phyloP scores from a whole-genome alignment of 2,888 invertebrate species.

The Bimastos eiseni region DNA sequence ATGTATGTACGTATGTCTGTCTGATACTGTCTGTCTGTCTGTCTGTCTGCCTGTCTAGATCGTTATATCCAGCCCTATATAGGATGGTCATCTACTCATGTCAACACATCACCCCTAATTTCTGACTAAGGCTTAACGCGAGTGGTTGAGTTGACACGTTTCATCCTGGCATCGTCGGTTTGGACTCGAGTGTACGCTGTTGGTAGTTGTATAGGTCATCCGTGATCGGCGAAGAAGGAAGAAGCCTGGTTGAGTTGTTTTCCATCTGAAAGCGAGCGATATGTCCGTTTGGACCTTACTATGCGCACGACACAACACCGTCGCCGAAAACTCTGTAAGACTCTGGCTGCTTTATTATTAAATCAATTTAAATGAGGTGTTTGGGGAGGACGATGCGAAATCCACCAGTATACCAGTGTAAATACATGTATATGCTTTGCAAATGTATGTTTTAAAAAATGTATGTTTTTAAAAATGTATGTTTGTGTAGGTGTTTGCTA shows the following conservation, averaged over 20 bases:
- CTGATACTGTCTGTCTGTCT: background rate
- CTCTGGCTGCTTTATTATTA: background rate
- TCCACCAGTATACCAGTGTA: no score
- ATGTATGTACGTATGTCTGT: no score
- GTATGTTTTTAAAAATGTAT: no score
- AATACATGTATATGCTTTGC: no score
- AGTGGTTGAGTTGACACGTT: background rate
- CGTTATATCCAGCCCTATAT: background rate
- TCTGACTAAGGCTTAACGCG: background rate
- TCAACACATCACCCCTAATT: background rate
- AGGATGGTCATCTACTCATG: background rate
- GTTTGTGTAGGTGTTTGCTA: no score
- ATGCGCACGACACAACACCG: background rate
- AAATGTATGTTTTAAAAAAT: no score
- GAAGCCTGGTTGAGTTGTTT: background rate
- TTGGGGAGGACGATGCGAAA: background rate
- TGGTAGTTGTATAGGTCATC: background rate
- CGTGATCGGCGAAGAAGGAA: background rate
- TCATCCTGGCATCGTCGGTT: no score
- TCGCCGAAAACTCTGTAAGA: conserved; percentile 43
- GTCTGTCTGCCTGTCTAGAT: background rate
- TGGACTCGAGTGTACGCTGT: background rate
- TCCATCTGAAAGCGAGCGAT: background rate
- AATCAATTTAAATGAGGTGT: no score
- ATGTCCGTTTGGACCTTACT: background rate